phyloP scores from a whole-genome alignment of 2,113 vertebrate species.

The Thryonomys swinderianus region DNA sequence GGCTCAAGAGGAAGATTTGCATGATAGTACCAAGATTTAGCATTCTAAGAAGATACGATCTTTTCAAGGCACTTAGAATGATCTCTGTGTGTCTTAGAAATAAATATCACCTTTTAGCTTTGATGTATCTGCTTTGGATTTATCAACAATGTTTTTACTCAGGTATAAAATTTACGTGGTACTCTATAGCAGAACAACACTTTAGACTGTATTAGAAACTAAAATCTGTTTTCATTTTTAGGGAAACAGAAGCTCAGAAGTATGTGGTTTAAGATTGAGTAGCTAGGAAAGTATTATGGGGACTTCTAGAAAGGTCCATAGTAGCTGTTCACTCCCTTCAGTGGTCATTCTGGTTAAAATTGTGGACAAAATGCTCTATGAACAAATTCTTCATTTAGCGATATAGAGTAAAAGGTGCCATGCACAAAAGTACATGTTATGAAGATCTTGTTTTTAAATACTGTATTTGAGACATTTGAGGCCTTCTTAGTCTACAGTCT shows the following conservation, averaged over 20 bases:
- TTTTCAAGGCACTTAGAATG: neutral
- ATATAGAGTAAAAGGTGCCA: neutral
- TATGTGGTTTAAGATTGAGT: neutral
- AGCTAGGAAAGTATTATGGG: neutral
- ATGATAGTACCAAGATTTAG: neutral
- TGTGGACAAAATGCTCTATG: neutral
- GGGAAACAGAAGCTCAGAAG: neutral
- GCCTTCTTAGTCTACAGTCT: neutral
- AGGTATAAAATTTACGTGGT: neutral
- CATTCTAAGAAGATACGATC: neutral
- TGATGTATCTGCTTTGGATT: neutral
- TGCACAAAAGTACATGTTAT: neutral
- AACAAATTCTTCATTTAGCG: neutral
- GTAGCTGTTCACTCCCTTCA: neutral
- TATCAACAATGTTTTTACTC: conserved; percentile 44
- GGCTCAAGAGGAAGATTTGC: neutral
- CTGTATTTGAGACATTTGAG: neutral
- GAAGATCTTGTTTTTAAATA: conserved; percentile 35
- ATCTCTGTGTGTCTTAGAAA: neutral
- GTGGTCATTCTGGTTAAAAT: neutral
- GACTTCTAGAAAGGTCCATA: neutral
- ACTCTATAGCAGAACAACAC: neutral
- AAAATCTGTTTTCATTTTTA: neutral
- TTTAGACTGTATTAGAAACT: neutral
- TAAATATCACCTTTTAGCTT: neutral